A percentile compares a stretch with the other conserved stretches of the same genome.
Evolutionary conservation across 2,797 vertebrate species (phyloP).

Genomic region (Cuniculus paca): DNA sequence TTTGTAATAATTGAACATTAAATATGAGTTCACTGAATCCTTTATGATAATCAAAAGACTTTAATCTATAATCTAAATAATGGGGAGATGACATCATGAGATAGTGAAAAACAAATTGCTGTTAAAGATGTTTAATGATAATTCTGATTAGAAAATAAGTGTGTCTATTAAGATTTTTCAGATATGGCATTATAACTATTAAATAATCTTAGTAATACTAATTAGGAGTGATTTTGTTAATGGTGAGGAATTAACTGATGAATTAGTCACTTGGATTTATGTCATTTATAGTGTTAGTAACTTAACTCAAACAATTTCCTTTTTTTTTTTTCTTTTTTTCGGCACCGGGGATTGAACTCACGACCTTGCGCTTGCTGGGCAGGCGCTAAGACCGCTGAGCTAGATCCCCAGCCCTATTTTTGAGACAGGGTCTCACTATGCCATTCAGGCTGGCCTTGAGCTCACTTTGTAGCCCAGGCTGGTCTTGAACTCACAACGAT

Average conservation of each 20-base stretch:
- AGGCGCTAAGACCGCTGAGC: too few species aligned
- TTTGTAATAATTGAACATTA: slow-evolving; percentile 83
- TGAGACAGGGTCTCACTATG: too few species aligned
- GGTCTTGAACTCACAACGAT: too few species aligned
- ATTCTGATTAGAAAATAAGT: slow-evolving; percentile 74
- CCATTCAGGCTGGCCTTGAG: too few species aligned
- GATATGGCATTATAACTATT: slow-evolving; percentile 80
- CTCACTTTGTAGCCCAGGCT: too few species aligned
- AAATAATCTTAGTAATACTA: slow-evolving; percentile 28
- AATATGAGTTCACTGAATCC: slow-evolving; percentile 69
- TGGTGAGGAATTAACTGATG: slow-evolving; percentile 57
- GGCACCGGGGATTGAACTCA: too few species aligned
- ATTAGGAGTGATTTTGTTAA: slow-evolving; percentile 6
- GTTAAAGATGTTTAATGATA: slow-evolving; percentile 77
- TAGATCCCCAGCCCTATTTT: too few species aligned
- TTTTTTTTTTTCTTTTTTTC: too few species aligned
- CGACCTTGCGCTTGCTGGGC: too few species aligned
- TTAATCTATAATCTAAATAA: slow-evolving; percentile 58
- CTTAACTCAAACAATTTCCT: not conserved
- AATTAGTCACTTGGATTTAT: slow-evolving; percentile 42
- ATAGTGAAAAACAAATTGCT: slow-evolving; percentile 81
- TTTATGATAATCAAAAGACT: slow-evolving; percentile 77
- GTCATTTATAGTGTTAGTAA: not conserved
- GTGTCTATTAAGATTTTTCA: slow-evolving; percentile 71
- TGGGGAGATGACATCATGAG: slow-evolving; percentile 69